Base-by-base conservation (phyloP, 2,888 invertebrate genomes). In the Drosophila eohydei region DNA sequence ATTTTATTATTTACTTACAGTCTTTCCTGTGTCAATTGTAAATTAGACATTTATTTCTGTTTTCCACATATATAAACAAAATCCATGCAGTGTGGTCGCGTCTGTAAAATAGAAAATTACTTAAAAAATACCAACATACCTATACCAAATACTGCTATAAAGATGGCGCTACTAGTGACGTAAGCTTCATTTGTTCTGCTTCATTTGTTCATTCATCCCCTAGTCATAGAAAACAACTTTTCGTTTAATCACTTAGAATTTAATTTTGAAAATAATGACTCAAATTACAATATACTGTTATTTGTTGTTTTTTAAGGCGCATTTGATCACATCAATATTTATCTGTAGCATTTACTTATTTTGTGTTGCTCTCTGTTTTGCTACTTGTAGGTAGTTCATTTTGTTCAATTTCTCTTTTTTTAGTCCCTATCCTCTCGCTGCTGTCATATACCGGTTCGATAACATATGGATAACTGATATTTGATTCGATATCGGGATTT, bases 61-160 rank as follows among this genome's bases (percentile, higher is more conserved):
- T 74, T 72, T 46, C 68, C 69, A 70, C 56, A 81, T 79, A 82
- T 82, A 89, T 83, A 89, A 89, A 88, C 88, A 88, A 89, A 81
- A 64, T 78, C n/a, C 4, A 4, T 8, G 38, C 3, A 57, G 62
- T 71, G 71, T 80, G 71, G 34, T 81, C 65, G 54, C 6, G 28
- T 9, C 2, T 9, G 4, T 4, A 0, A 26, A 43, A 8, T 8
- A 2, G 28, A 16, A 16, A 48, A 26, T 32, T 12, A 2, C 11
- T 14, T 14, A 3, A 8, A 26, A 55, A 51, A 63, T 71, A 56
- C 30, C 14, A 41, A 40, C 16, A 5, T 11, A 34, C 16, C 16
- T 12, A 50, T 50, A 50, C 50, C 32, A 50, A 16, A 32, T 16
- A 9, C 1, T 16, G 16, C 11, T 32, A 16, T 28, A n/a, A 48